Evolutionary conservation across 2,113 vertebrate genomes (phyloP).

Genomic region (Cairina moschata): DNA sequence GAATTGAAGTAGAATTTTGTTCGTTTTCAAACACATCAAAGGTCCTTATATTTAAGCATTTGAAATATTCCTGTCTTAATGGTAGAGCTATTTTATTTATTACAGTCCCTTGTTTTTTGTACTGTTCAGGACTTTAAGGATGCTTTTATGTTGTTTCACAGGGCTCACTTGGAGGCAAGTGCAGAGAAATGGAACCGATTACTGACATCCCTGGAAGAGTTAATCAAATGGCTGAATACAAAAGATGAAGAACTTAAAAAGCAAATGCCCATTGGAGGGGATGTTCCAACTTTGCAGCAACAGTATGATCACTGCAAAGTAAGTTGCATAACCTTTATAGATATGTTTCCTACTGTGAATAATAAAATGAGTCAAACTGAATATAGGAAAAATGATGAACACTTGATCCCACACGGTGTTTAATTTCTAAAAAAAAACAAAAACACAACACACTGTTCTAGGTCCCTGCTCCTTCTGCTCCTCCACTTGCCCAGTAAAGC

Average conservation of each 20-base stretch:
- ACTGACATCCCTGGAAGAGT: conserved; percentile 89
- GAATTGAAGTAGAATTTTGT: not conserved
- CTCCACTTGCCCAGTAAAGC: not conserved
- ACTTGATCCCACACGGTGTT: not conserved
- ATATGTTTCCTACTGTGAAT: not conserved
- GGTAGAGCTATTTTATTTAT: not conserved
- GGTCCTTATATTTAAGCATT: not conserved
- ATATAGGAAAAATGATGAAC: not conserved
- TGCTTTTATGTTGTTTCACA: conserved; percentile 52
- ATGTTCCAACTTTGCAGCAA: conserved; percentile 91
- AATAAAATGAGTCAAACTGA: not conserved
- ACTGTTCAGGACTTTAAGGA: not conserved
- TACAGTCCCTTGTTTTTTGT: not conserved
- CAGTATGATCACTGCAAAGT: conserved; percentile 94
- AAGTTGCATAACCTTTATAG: conserved; percentile 9
- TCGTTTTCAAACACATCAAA: not conserved
- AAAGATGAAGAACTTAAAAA: conserved; percentile 95
- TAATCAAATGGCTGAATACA: conserved; percentile 92
- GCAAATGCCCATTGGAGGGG: conserved; percentile 95
- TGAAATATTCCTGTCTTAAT: not conserved
- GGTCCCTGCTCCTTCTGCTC: not conserved
- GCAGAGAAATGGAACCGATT: conserved; percentile 94
- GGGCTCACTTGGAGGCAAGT: conserved; percentile 93
- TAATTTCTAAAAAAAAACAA: not conserved
- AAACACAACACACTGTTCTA: not conserved